A percentile compares a stretch with the other conserved stretches of the same genome.
phyloP scores from a whole-genome alignment of 2,888 invertebrate species.

The Charanyca ferruginea region DNA sequence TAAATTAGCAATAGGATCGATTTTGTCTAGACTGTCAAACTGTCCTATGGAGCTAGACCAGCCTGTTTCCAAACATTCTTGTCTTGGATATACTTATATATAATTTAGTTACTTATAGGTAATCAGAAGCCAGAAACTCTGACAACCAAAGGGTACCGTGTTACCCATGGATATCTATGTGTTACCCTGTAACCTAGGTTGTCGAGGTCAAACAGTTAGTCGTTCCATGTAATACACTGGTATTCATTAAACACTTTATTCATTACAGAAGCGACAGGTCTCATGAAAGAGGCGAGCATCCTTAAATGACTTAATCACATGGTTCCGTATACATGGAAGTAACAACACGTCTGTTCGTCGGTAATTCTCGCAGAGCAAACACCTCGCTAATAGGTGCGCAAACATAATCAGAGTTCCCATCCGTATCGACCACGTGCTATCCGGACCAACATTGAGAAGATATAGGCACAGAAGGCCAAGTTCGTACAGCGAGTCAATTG shows the following conservation, averaged over 20 bases:
- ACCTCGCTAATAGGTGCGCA: conserved; percentile 53
- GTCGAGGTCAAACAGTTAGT: too few species aligned
- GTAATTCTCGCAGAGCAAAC: conserved; percentile 52
- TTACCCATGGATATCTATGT: too few species aligned
- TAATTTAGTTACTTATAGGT: too few species aligned
- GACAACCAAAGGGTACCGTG: too few species aligned
- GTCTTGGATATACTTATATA: too few species aligned
- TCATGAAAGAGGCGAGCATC: conserved; percentile 10
- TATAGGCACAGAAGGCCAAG: not conserved
- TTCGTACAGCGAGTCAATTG: not conserved
- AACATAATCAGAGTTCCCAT: conserved; percentile 47
- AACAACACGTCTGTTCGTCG: conserved; percentile 31
- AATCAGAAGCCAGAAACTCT: too few species aligned
- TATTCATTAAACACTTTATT: not conserved
- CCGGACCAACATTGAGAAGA: not conserved
- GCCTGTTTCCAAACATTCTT: too few species aligned
- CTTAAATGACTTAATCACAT: conserved; percentile 24
- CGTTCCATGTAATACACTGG: too few species aligned
- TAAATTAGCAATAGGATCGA: too few species aligned
- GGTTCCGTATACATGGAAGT: not conserved
- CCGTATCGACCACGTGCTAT: conserved; percentile 23
- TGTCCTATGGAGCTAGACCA: too few species aligned
- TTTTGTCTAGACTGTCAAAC: too few species aligned
- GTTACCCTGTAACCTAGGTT: too few species aligned
- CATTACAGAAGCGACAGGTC: conserved; percentile 5